phyloP scores from a whole-genome alignment of 2,888 invertebrate species.

The Camponotus fellah region DNA sequence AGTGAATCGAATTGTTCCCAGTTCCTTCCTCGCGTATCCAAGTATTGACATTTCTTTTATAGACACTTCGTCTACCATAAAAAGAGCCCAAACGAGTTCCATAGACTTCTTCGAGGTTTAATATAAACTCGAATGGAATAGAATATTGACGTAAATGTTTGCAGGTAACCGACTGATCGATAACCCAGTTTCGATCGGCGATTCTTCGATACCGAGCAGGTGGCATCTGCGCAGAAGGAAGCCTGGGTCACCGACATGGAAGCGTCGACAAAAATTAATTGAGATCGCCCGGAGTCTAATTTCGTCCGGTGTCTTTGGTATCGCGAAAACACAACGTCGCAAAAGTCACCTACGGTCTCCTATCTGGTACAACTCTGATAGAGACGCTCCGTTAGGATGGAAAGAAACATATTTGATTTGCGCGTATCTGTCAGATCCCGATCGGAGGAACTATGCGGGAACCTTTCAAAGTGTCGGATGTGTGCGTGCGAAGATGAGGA shows the following conservation, averaged over 20 bases:
- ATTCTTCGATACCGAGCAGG: constrained; percentile 44
- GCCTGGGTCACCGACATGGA: constrained; percentile 32
- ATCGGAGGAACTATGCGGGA: neutral
- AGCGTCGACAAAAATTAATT: constrained; percentile 15
- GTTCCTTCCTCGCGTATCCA: neutral
- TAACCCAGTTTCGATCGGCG: constrained; percentile 72
- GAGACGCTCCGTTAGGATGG: neutral
- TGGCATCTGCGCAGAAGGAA: constrained; percentile 69
- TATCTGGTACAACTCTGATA: neutral
- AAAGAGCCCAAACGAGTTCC: neutral
- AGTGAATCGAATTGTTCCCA: neutral
- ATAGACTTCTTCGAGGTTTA: neutral
- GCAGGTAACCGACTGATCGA: constrained; percentile 62
- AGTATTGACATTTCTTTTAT: constrained; percentile 10
- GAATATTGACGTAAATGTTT: neutral
- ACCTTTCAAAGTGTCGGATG: neutral
- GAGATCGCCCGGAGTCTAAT: constrained; percentile 10
- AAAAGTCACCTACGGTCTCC: neutral
- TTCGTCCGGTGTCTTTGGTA: neutral
- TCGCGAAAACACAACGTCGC: neutral
- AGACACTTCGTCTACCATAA: neutral
- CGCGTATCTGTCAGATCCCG: neutral
- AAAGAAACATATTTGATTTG: neutral
- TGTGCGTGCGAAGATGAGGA: neutral
- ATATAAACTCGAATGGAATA: neutral